A percentile compares a stretch with the other conserved stretches of the same genome.
Conservation (phyloP, 1,140 invertebrate genomes). For the Drosophila sechellia region DNA sequence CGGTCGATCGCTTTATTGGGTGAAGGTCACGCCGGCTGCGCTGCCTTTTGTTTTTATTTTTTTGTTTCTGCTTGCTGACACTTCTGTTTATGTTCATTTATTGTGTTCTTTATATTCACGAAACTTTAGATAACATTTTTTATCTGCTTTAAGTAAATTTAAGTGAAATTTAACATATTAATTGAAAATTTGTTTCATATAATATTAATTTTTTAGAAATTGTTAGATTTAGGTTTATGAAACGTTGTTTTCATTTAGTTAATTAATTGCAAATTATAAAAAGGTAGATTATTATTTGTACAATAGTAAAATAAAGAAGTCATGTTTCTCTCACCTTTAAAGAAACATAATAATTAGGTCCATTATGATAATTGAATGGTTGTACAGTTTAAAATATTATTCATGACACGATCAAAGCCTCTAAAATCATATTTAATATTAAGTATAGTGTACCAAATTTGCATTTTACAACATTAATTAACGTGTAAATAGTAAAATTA, state of each 20-base stretch:
- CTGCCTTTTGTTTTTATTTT: conserved; percentile 47
- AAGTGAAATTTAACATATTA: not conserved
- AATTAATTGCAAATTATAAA: not conserved
- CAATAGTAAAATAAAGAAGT: not conserved
- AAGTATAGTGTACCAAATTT: conserved; percentile 1
- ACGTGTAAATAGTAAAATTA: not conserved
- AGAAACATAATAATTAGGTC: not conserved
- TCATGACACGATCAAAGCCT: not conserved
- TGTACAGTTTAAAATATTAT: not conserved
- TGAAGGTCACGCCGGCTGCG: conserved; percentile 67
- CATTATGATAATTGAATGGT: not conserved
- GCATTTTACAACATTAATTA: not conserved
- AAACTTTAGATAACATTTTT: not conserved
- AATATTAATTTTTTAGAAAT: not conserved
- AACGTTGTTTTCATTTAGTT: not conserved
- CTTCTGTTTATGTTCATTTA: conserved; percentile 32
- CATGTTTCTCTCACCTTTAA: not conserved
- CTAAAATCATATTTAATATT: not conserved
- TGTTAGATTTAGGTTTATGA: not conserved
- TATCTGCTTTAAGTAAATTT: conserved; percentile 2
- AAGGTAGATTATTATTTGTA: not conserved
- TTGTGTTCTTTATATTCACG: not conserved
- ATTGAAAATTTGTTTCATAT: too few relatives aligned
- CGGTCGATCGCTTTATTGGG: conserved; percentile 71
- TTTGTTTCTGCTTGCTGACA: conserved; percentile 25